These are phyloP conservation scores for Andinoacara biseriatus DNA, from an alignment of 2,113 vertebrate genomes.

Conservation along the genomic window DNA sequence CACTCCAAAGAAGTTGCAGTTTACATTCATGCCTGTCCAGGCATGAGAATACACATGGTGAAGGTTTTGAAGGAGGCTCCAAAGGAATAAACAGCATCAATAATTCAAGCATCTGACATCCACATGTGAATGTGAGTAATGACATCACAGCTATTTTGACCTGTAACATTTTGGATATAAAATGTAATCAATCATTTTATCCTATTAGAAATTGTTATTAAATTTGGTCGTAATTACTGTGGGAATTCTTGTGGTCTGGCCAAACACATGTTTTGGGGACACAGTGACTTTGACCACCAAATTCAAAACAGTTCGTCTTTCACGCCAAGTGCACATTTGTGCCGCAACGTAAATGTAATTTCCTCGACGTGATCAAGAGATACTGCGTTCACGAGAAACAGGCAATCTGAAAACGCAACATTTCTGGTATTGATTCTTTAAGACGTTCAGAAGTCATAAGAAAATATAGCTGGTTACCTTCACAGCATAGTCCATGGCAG, in stretches of 20 bases:
- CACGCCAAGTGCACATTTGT: not conserved
- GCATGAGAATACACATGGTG: not conserved
- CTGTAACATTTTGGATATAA: no score
- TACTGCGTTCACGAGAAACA: not conserved
- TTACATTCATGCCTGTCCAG: not conserved
- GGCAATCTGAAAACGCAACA: not conserved
- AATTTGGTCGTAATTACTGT: not conserved
- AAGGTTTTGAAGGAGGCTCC: not conserved
- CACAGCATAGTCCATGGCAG: conserved; percentile 94
- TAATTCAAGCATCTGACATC: not conserved
- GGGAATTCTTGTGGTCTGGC: not conserved
- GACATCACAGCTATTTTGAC: not conserved
- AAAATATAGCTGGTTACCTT: conserved; percentile 82
- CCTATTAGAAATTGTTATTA: not conserved
- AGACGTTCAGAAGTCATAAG: not conserved
- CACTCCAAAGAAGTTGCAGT: not conserved
- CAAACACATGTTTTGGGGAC: not conserved
- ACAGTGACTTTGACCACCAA: not conserved
- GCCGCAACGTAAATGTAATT: not conserved
- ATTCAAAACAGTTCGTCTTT: not conserved
- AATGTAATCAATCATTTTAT: not conserved
- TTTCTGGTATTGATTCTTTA: not conserved
- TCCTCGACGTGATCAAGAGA: not conserved
- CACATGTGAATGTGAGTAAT: not conserved
- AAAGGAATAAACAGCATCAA: not conserved